These are phyloP conservation scores for Patiria miniata DNA, from an alignment of 35 echinoderm and acorn worm genomes.

Conservation along the genomic window DNA sequence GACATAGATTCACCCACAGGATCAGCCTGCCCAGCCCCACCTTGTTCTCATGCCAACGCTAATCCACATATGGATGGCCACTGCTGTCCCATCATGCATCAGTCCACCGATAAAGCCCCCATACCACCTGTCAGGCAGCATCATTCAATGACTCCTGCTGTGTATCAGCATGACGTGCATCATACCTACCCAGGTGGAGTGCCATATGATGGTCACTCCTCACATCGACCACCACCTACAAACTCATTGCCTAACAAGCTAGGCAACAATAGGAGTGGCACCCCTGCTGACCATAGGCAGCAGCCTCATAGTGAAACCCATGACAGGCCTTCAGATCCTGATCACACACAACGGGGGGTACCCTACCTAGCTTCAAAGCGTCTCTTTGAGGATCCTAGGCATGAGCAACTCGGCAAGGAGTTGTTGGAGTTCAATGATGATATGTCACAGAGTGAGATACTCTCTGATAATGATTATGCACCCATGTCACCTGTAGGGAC, in stretches of 20 bases:
- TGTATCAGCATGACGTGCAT: neutral
- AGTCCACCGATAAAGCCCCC: slow-evolving; percentile 8
- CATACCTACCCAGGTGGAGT: neutral
- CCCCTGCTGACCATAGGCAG: slow-evolving; percentile 6
- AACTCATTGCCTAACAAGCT: slow-evolving; percentile 21
- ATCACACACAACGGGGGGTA: slow-evolving; percentile 36
- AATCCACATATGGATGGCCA: neutral
- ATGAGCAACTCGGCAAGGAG: slow-evolving; percentile 88
- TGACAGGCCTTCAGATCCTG: slow-evolving; percentile 33
- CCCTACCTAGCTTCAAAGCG: slow-evolving; percentile 68
- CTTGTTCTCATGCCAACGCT: slow-evolving; percentile 16
- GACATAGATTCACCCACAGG: slow-evolving; percentile 60
- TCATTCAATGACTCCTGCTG: slow-evolving; percentile 56
- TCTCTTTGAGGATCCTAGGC: slow-evolving; percentile 90
- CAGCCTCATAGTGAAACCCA: slow-evolving; percentile 6
- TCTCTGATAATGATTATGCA: slow-evolving; percentile 32
- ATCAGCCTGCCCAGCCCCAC: neutral
- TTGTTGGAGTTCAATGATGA: slow-evolving; percentile 73
- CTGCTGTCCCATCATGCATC: slow-evolving; percentile 21
- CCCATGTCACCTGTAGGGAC: slow-evolving; percentile 2
- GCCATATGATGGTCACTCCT: neutral
- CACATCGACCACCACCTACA: neutral
- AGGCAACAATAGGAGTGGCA: slow-evolving; percentile 23
- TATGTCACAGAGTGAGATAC: slow-evolving; percentile 52
- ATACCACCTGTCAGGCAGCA: slow-evolving; percentile 40